Conservation (phyloP, 2,797 vertebrate genomes). For the Squalus acanthias region DNA sequence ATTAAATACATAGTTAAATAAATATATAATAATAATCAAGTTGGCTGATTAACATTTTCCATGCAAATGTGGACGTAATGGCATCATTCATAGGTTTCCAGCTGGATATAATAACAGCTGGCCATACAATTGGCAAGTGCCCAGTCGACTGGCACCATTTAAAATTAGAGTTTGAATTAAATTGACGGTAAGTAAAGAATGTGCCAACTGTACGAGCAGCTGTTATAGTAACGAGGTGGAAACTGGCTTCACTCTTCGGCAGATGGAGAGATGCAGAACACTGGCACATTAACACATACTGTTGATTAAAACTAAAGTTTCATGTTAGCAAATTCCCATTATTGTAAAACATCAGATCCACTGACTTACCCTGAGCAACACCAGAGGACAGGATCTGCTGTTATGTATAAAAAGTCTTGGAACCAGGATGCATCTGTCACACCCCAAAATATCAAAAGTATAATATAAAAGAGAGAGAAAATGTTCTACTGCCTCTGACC, state of each 20-base stretch:
- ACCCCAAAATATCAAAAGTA: not conserved
- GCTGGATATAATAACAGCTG: not conserved
- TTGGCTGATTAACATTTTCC: not conserved
- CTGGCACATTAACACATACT: not conserved
- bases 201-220: constrained; percentile 15
- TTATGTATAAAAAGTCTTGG: not conserved
- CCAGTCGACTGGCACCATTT: not conserved
- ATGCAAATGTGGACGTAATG: not conserved
- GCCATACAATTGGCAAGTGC: not conserved
- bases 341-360: not conserved
- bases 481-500: not conserved
- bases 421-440: not conserved
- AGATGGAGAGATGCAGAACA: constrained; percentile 21
- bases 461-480: not conserved
- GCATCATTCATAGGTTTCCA: not conserved
- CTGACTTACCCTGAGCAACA: not conserved
- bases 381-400: not conserved
- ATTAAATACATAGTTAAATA: not conserved
- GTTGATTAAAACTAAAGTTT: not conserved
- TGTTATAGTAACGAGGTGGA: constrained; percentile 19
- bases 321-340: constrained; percentile 14
- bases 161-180: constrained; percentile 19
- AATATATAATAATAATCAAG: not conserved
- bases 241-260: not conserved
- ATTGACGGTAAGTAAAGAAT: not conserved